Evolutionary conservation across 92 coral and sea anemone species (phyloP).

Genomic region (Zoanthus sociatus): DNA sequence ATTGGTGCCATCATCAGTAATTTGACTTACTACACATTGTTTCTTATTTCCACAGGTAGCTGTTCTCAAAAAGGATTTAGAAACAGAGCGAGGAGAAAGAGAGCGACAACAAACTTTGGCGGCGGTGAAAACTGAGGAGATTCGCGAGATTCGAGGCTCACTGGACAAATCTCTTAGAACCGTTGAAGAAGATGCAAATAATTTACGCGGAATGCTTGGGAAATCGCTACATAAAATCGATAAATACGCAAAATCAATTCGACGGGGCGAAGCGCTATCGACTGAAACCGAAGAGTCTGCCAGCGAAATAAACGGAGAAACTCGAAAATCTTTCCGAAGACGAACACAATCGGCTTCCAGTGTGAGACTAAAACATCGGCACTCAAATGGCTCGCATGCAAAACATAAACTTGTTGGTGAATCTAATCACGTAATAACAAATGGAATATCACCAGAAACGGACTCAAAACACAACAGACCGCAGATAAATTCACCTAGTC

Average conservation of each 20-base stretch:
- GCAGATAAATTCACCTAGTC: slow-evolving; percentile 65
- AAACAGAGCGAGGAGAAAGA: slow-evolving; percentile 69
- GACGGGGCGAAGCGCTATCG: slow-evolving; percentile 73
- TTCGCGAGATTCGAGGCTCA: slow-evolving; percentile 87
- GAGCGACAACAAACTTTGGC: slow-evolving; percentile 67
- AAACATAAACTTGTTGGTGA: slow-evolving; percentile 9
- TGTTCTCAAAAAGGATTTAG: slow-evolving; percentile 66
- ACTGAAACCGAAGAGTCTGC: slow-evolving; percentile 76
- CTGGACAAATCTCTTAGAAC: slow-evolving; percentile 84
- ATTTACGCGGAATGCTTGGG: slow-evolving; percentile 89
- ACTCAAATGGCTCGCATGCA: slow-evolving; percentile 7
- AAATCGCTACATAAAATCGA: slow-evolving; percentile 91
- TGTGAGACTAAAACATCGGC: slow-evolving; percentile 49
- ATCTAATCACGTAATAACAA: slow-evolving; percentile 15
- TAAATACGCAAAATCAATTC: slow-evolving; percentile 78
- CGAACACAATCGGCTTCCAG: slow-evolving; percentile 76
- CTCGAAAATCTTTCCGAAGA: slow-evolving; percentile 56
- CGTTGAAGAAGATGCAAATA: slow-evolving; percentile 89
- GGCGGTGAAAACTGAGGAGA: slow-evolving; percentile 81
- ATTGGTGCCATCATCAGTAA: neutral
- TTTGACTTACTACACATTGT: neutral
- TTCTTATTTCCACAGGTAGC: slow-evolving; percentile 59
- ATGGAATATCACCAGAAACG: slow-evolving; percentile 26
- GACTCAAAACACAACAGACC: slow-evolving; percentile 25
- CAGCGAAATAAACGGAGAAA: slow-evolving; percentile 64